Percentiles rank a stretch among this genome's conserved stretches.
Evolutionary conservation across 1,140 invertebrate genomes (phyloP).

Genomic region (Tetramorium simillimum): DNA sequence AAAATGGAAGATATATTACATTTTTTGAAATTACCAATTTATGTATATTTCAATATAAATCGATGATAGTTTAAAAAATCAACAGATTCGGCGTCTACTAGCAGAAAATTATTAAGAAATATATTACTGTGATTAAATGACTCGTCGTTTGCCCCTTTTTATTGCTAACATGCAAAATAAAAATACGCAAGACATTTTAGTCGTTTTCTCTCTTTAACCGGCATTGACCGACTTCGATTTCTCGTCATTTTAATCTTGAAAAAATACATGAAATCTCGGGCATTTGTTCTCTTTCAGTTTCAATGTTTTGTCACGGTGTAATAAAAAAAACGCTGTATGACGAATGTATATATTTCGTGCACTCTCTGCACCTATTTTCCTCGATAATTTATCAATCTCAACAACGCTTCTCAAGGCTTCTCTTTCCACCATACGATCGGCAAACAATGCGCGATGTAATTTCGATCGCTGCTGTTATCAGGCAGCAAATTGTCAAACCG

Average conservation of each 20-base stretch:
- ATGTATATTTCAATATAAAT: no score
- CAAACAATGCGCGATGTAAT: not conserved
- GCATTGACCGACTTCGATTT: slow-evolving; percentile 12
- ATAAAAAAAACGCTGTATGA: slow-evolving; percentile 2
- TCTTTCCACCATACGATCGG: not conserved
- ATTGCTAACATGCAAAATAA: not conserved
- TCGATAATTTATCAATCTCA: not conserved
- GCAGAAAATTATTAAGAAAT: not conserved
- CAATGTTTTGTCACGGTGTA: not conserved
- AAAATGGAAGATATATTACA: no score
- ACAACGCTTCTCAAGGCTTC: not conserved
- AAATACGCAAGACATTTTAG: not conserved
- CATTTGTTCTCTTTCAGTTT: not conserved
- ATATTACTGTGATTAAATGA: not conserved
- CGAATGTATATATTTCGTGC: not conserved
- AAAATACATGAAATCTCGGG: not conserved
- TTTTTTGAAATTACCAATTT: no score
- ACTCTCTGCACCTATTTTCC: not conserved
- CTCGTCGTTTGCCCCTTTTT: not conserved
- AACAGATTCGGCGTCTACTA: not conserved
- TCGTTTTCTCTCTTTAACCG: not conserved
- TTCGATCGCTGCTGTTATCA: not conserved
- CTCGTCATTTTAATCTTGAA: not conserved
- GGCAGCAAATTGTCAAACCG: not conserved
- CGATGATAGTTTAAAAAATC: no score